Base-by-base conservation (phyloP, 2,113 vertebrate species). In the Dasyurus viverrinus region DNA sequence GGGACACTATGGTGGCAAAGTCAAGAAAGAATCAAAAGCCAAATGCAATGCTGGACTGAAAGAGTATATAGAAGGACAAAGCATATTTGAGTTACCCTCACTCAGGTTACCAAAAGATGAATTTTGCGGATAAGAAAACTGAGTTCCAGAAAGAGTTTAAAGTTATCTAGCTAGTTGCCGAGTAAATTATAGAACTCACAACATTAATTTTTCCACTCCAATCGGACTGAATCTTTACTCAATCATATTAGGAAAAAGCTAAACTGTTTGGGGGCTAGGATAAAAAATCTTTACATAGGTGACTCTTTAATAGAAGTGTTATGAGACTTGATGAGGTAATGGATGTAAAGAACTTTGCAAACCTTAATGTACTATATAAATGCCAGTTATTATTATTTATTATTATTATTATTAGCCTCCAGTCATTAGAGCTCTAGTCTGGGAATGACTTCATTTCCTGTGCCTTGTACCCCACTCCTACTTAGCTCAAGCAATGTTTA, bases 201-300 rank as follows among this genome's bases (percentile, higher is more conserved):
- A 47, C 25, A 11, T 94, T 91, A n/a, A 84, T 68, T 60, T 97
- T 90, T 57, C 92, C 7, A 8, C 19, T 84, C 91, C 42, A 57
- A 30, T 36, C 68, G 90, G 23, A 92, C 89, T 84, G 46, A 1
- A 12, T 60, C 54, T 94, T 94, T 46, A 6, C 90, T 91, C 52
- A 2, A 5, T 9, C 46, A 47, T 19, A 89, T 46, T 94, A 93
- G 93, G 53, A 46, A 90, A 95, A 94, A 89, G 91, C 52, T 26
- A 16, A 84, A 42, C n/a, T 42, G 8, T 84, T n/a, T 76, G 5
- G n/a, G n/a, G 19, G 19, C 22, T 8, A 23, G n/a, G 16, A n/a
- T 42, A 14, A 84, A 19, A 84, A 84, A 84, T 42, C 36, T 76
- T 84, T n/a, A 42, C 19, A n/a, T n/a, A 22, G 19, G 36, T 42